Evolutionary conservation across 1,140 invertebrate species (phyloP).

Genomic region (Aphelinus certus): DNA sequence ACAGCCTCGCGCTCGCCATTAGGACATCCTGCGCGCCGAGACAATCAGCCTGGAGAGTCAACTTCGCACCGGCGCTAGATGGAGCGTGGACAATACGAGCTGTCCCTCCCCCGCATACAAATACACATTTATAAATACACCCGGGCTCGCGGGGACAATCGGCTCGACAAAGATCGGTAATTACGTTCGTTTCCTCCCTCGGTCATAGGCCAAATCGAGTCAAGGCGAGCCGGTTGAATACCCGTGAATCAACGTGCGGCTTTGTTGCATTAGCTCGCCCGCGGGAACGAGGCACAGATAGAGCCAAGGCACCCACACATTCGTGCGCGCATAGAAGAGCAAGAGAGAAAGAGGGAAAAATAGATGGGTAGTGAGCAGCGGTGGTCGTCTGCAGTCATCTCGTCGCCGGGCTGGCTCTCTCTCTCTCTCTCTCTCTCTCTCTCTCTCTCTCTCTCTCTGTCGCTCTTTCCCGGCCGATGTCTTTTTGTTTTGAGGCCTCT

Average conservation of each 20-base stretch:
- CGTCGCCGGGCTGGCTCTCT: background rate
- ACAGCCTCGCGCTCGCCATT: background rate
- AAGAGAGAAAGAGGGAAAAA: background rate
- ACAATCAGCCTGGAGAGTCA: constrained; percentile 23
- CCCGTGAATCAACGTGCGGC: background rate
- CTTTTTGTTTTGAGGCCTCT: constrained; percentile 34
- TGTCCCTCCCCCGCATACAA: no score
- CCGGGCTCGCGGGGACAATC: background rate
- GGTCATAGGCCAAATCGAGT: background rate
- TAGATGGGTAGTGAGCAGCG: background rate
- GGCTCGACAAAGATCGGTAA: constrained; percentile 13
- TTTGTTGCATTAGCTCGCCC: background rate
- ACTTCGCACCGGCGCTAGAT: background rate
- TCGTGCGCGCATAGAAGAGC: background rate
- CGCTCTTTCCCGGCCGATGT: background rate
- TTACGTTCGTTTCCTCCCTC: constrained; percentile 18
- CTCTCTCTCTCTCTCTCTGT: background rate
- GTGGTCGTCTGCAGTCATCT: background rate
- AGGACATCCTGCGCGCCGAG: background rate
- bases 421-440: background rate
- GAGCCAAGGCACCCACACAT: no score
- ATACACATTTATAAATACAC: constrained; percentile 8
- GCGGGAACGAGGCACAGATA: no score
- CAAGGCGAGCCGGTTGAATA: constrained; percentile 9
- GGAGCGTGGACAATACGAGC: no score